Percentiles rank a stretch among this genome's conserved stretches.
phyloP scores from a whole-genome alignment of 2,888 invertebrate genomes.

The Petrophora chlorosata region DNA sequence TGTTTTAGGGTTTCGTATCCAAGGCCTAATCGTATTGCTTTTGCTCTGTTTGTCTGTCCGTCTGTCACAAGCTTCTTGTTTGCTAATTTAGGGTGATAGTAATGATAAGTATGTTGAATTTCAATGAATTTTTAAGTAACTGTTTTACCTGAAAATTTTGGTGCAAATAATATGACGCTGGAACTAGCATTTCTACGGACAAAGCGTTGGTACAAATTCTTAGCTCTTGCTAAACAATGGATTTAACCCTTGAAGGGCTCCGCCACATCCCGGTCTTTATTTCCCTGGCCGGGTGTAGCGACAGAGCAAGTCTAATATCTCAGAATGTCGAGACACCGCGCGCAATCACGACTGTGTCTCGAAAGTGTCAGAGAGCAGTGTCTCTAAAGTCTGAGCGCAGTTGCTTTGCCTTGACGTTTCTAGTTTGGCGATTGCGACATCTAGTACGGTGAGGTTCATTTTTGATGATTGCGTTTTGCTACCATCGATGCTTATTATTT shows the following conservation, averaged over 20 bases:
- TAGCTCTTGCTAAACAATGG: slow-evolving; percentile 15
- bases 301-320: slow-evolving; percentile 76
- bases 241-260: slow-evolving; percentile 18
- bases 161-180: too few species aligned
- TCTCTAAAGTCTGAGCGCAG: slow-evolving; percentile 32
- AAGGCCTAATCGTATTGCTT: too few species aligned
- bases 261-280: slow-evolving; percentile 40
- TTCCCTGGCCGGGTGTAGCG: slow-evolving; percentile 47
- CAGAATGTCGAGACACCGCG: slow-evolving; percentile 54
- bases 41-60: too few species aligned
- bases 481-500: too few species aligned
- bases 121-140: too few species aligned
- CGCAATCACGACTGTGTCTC: slow-evolving; percentile 70
- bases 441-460: slow-evolving; percentile 24
- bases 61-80: too few species aligned
- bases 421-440: slow-evolving; percentile 52
- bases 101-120: too few species aligned
- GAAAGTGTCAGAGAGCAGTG: slow-evolving; percentile 58
- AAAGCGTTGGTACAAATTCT: slow-evolving; percentile 10
- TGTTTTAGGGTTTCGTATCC: too few species aligned
- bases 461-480: too few species aligned
- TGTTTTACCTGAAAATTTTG: too few species aligned
- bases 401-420: slow-evolving; percentile 72
- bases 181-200: slow-evolving; percentile 17
- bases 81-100: too few species aligned